These are phyloP conservation scores for Aurelia sp. DNA, from an alignment of 30 jellyfish, hydroid and myxozoan genomes.

Conservation along the genomic window DNA sequence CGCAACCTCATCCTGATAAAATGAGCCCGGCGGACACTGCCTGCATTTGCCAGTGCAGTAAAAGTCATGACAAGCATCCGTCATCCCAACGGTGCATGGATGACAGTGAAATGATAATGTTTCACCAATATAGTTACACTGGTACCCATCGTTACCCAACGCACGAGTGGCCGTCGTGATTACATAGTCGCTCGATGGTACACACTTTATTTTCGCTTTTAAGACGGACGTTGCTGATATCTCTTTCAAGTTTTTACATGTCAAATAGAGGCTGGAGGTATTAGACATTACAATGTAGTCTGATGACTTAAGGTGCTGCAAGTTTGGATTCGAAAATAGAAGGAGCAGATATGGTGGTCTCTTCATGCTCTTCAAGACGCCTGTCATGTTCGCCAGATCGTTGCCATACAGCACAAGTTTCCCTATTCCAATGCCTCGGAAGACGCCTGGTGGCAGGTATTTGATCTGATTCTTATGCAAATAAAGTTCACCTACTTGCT, in stretches of 20 bases:
- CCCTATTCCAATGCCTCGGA: neutral
- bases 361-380: constrained; percentile 13
- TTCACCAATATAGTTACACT: neutral
- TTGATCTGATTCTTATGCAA: constrained; percentile 18
- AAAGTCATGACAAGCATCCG: neutral
- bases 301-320: constrained; percentile 6
- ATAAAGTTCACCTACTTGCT: neutral
- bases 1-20: constrained; percentile 58
- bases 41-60: neutral
- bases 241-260: constrained; percentile 27
- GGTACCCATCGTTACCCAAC: constrained; percentile 25
- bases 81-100: constrained; percentile 50
- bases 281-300: constrained; percentile 7
- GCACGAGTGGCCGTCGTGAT: neutral
- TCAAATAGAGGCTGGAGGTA: constrained; percentile 5
- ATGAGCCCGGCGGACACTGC: constrained; percentile 66
- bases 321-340: constrained; percentile 10
- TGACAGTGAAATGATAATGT: neutral
- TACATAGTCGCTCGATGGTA: constrained; percentile 12
- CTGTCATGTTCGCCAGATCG: constrained; percentile 4
- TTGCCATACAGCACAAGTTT: constrained; percentile 20
- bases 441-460: constrained; percentile 26
- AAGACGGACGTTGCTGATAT: neutral
- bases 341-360: constrained; percentile 2
- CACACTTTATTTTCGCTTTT: constrained; percentile 32